Conservation (phyloP, 2,888 invertebrate genomes). For the Apocheima hispidaria region DNA sequence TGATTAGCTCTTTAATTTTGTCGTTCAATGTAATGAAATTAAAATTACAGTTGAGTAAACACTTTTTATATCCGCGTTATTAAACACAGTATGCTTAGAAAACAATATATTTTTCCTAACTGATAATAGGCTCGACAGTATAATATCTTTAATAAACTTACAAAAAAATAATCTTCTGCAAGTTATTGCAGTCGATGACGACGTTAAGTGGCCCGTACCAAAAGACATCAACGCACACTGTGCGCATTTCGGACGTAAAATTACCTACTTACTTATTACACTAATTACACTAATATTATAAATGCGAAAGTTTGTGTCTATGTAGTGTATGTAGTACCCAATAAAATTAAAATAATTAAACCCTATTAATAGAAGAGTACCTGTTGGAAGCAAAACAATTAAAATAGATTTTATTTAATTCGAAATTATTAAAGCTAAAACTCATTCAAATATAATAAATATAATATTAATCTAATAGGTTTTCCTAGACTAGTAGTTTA, state of each 20-base stretch:
- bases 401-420: not conserved
- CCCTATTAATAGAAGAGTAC: not conserved
- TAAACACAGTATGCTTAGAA: too few relatives aligned
- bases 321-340: too few relatives aligned
- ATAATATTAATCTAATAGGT: too few relatives aligned
- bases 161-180: not conserved
- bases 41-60: not conserved
- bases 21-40: not conserved
- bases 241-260: constrained; percentile 42
- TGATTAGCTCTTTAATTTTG: not conserved
- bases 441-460: too few relatives aligned
- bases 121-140: too few relatives aligned
- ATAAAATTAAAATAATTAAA: not conserved
- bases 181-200: constrained; percentile 12
- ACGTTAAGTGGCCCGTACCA: constrained; percentile 24
- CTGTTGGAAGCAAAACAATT: not conserved
- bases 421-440: too few relatives aligned
- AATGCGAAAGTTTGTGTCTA: not conserved
- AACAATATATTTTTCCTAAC: too few relatives aligned
- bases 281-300: not conserved
- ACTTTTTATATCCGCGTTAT: not conserved
- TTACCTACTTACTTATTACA: constrained; percentile 52
- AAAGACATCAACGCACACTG: constrained; percentile 42
- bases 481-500: too few relatives aligned
- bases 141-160: too few relatives aligned